Percentiles rank a stretch among this genome's conserved stretches.
These are phyloP conservation scores for Limonius californicus DNA, from an alignment of 1,140 invertebrate species.

Conservation along the genomic window DNA sequence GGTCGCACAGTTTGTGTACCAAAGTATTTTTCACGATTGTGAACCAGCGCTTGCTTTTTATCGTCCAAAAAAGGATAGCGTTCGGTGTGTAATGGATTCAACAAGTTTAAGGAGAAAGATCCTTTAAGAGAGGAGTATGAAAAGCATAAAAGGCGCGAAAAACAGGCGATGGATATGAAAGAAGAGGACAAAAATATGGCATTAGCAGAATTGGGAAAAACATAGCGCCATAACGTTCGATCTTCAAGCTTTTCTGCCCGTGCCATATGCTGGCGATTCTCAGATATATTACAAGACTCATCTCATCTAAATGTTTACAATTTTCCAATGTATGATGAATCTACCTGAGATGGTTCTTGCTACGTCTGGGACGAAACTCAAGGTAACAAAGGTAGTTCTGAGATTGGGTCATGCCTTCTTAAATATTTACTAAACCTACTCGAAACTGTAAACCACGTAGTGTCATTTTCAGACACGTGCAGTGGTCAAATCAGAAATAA, in stretches of 20 bases:
- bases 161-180: slow-evolving; percentile 6
- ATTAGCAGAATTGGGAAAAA: background rate
- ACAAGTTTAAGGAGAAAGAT: slow-evolving; percentile 5
- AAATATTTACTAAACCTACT: slow-evolving; percentile 16
- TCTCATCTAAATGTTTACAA: slow-evolving; percentile 10
- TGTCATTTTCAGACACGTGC: slow-evolving; percentile 12
- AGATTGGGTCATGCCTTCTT: slow-evolving; percentile 28
- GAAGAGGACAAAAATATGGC: slow-evolving; percentile 1
- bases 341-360: slow-evolving; percentile 8
- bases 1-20: slow-evolving; percentile 6
- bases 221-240: slow-evolving; percentile 1
- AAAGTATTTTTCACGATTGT: slow-evolving; percentile 10
- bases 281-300: slow-evolving; percentile 7
- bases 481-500: slow-evolving; percentile 1
- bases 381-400: slow-evolving; percentile 26
- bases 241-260: background rate
- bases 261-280: slow-evolving; percentile 4
- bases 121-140: slow-evolving; percentile 8
- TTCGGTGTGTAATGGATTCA: slow-evolving; percentile 10
- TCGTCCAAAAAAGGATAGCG: slow-evolving; percentile 8
- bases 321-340: slow-evolving; percentile 7
- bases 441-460: background rate
- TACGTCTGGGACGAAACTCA: slow-evolving; percentile 26
- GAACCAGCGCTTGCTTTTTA: slow-evolving; percentile 10
- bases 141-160: slow-evolving; percentile 6